Conservation (phyloP, 2,797 vertebrate genomes). For the Gambelia wislizenii region DNA sequence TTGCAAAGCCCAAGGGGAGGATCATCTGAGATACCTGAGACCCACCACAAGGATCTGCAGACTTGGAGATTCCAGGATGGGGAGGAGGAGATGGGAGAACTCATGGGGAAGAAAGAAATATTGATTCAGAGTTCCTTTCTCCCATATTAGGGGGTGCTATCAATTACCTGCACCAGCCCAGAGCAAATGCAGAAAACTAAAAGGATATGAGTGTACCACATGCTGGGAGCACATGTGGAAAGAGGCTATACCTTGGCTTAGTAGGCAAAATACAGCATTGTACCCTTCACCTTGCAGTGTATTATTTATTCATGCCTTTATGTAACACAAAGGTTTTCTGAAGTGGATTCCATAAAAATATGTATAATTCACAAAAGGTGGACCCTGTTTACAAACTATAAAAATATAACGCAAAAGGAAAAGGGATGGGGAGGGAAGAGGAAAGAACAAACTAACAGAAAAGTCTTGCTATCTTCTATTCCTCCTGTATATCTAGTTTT, state of each 20-base stretch:
- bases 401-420: background rate
- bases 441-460: background rate
- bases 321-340: background rate
- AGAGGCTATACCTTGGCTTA: background rate
- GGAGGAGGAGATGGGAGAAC: background rate
- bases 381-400: background rate
- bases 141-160: background rate
- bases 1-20: background rate
- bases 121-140: background rate
- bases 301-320: background rate
- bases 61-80: background rate
- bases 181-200: background rate
- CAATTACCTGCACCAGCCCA: background rate
- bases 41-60: background rate
- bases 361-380: background rate
- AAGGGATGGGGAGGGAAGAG: background rate
- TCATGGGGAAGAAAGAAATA: background rate
- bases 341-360: background rate
- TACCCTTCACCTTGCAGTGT: background rate
- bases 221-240: background rate
- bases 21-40: background rate
- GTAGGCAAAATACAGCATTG: background rate
- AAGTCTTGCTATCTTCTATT: too few species aligned
- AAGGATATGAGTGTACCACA: too few species aligned
- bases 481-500: too few species aligned